Conservation (phyloP, 2,113 vertebrate species). For the Mus spicilegus region DNA sequence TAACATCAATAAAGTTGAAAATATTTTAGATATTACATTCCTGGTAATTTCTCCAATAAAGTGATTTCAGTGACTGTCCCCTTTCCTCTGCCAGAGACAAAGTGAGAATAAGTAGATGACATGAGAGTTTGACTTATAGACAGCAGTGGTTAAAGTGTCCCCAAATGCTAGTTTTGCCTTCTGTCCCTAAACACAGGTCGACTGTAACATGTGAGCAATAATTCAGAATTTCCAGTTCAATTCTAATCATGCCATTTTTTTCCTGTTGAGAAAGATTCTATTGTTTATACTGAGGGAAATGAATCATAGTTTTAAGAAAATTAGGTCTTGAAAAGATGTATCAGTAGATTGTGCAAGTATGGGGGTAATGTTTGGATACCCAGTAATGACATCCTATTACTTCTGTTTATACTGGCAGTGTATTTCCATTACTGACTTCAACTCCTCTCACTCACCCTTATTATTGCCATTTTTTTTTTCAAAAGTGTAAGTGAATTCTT, state of each 20-base stretch:
- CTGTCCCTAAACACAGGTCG: background rate
- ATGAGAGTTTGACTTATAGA: background rate
- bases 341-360: background rate
- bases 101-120: background rate
- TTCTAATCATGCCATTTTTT: background rate
- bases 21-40: background rate
- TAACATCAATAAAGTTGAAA: too few species aligned
- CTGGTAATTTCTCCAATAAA: background rate
- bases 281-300: background rate
- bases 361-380: background rate
- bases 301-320: background rate
- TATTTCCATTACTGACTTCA: background rate
- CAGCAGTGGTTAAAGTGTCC: background rate
- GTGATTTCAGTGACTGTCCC: background rate
- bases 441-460: background rate
- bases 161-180: fast-evolving
- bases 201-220: background rate
- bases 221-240: background rate
- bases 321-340: background rate
- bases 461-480: background rate
- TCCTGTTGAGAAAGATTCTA: too few species aligned
- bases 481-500: background rate
- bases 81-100: background rate
- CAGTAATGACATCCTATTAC: background rate
- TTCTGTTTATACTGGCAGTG: background rate